Conservation (phyloP, 2,797 vertebrate species). For the Melanogrammus aeglefinus region DNA sequence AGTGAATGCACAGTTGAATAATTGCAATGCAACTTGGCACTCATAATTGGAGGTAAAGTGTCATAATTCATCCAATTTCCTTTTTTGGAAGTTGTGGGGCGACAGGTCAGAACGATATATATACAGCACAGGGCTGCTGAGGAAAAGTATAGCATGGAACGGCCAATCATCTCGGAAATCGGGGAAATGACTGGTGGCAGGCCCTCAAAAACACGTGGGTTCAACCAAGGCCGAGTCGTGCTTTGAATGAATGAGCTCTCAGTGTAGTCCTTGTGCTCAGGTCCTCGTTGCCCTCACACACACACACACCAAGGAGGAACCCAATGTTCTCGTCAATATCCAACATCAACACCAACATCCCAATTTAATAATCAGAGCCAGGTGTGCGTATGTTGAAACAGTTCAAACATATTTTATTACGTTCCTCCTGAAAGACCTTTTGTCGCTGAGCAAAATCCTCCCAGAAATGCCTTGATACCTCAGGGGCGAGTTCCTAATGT, state of each 20-base stretch:
- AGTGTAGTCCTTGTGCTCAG: conserved; percentile 7
- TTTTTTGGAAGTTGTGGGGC: not conserved
- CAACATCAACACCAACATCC: not conserved
- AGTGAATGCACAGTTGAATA: not conserved
- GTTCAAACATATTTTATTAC: not conserved
- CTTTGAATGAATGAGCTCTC: conserved; percentile 37
- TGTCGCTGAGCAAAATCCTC: not conserved
- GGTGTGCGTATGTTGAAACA: not conserved
- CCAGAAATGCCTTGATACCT: too few relatives aligned
- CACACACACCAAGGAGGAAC: not conserved
- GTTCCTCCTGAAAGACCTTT: not conserved
- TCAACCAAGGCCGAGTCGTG: conserved; percentile 17
- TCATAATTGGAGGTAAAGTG: not conserved
- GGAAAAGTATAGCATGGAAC: conserved; percentile 12
- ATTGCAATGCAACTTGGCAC: not conserved
- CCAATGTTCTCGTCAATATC: not conserved
- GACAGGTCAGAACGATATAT: not conserved
- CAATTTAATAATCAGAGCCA: not conserved
- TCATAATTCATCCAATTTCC: not conserved
- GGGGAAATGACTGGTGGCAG: conserved; percentile 50
- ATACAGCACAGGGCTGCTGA: not conserved
- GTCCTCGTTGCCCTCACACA: not conserved
- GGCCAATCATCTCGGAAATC: conserved; percentile 13
- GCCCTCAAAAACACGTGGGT: conserved; percentile 23
- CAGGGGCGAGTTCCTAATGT: not conserved